Evolutionary conservation across 2,888 invertebrate genomes (phyloP), one percentile per base, ranked within the genome.

Genomic region (Notodonta dromedarius): DNA sequence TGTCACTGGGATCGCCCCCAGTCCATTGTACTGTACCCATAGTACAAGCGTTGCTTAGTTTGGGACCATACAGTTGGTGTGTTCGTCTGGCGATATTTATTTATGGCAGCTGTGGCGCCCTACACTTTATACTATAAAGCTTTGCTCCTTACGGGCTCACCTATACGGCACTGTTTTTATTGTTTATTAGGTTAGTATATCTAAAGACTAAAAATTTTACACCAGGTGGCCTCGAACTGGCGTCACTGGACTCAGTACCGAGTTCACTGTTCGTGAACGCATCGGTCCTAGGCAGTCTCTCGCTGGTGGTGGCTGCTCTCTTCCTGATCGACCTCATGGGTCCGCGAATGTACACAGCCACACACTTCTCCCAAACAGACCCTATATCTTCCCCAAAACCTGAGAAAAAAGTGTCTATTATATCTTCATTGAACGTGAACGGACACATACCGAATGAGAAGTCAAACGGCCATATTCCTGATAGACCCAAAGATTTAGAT

Each of bases 221-320:
- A 16, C 0, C 80, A 95, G 96, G 96, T 77, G 95, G 95, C 70
- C 88, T 96, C 74, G 95, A 95, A 65, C 91, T 96, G 63, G 96
- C 96, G 4, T 95, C 96, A 5, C 87, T 96, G 76, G 97, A 97
- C 78, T 96, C 95, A 14, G 94, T 96, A 4, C 96, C 96, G 0
- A 89, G 91, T 12, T 94, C 95, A 62, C 87, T 97, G 73, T 87
- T 96, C 39, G 96, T 96, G 76, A 96, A 96, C 84, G 96, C 96
- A 0, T 95, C 96, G 0, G 94, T 96, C 13, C 93, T 96, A 16
- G 96, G 96, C 4, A 93, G 94, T 2, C 86, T 96, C 13, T 95
- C 96, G 3, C 88, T 96, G 32, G 74, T 95, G 2, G 96, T 96
- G 2, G 96, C 95, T 0, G 94, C 95, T 0, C 87, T 96, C 1